A percentile compares a stretch with the other conserved stretches of the same genome.
Conservation (phyloP, 2,113 vertebrate species). For the Neolamprologus toae region DNA sequence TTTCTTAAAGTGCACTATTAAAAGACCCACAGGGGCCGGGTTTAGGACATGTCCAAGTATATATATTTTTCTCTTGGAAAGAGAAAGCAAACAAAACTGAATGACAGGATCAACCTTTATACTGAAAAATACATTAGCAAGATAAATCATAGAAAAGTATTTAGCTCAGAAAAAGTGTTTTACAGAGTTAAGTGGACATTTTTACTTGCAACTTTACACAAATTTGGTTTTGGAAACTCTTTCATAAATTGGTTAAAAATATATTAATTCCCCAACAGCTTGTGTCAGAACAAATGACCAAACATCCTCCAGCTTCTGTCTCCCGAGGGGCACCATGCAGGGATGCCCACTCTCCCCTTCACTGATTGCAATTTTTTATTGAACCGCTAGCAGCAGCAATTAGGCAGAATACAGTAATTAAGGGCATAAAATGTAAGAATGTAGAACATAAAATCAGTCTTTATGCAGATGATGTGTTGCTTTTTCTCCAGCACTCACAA, state of each 20-base stretch:
- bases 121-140: neutral
- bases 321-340: neutral
- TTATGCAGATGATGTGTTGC: neutral
- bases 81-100: neutral
- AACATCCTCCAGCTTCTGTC: neutral
- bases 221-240: neutral
- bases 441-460: neutral
- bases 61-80: neutral
- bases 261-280: neutral
- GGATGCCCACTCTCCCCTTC: neutral
- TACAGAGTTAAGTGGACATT: neutral
- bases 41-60: neutral
- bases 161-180: neutral
- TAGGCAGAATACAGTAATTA: rapidly evolving
- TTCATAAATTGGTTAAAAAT: neutral
- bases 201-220: neutral
- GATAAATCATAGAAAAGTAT: neutral
- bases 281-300: neutral
- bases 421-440: neutral
- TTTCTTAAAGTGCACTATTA: neutral
- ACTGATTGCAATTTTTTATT: neutral
- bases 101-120: neutral
- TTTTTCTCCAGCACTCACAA: neutral
- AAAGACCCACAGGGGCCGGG: rapidly evolving
- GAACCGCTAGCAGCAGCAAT: rapidly evolving